Conservation (phyloP, 2,888 invertebrate genomes). For the Agrotis ipsilon region DNA sequence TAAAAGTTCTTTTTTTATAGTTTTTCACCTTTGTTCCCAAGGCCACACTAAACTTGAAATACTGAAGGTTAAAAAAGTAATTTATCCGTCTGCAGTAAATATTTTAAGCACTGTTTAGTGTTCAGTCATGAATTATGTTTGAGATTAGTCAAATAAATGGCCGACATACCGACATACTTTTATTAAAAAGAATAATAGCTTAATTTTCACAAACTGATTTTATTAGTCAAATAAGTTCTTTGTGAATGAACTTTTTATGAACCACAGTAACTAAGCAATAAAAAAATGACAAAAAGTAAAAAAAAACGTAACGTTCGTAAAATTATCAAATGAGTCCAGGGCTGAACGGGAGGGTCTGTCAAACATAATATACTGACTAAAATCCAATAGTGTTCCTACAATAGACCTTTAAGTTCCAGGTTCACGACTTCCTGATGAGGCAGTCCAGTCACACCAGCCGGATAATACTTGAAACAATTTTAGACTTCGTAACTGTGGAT, state of each 20-base stretch:
- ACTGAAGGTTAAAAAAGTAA: conserved; percentile 48
- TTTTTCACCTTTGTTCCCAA: conserved; percentile 22
- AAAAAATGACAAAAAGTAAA: no score
- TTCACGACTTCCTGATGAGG: no score
- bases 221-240: not conserved
- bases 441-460: no score
- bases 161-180: conserved; percentile 1
- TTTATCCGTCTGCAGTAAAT: conserved; percentile 27
- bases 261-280: no score
- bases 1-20: conserved; percentile 35
- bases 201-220: conserved; percentile 8
- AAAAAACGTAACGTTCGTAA: no score
- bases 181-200: conserved; percentile 9
- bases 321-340: no score
- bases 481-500: no score
- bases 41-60: conserved; percentile 17
- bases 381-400: no score
- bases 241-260: not conserved
- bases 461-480: no score
- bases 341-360: no score
- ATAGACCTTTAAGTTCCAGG: no score
- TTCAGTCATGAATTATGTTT: conserved; percentile 39
- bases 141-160: conserved; percentile 38
- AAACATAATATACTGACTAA: no score
- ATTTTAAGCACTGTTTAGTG: conserved; percentile 30